Base-by-base conservation (phyloP, 2,797 vertebrate species). In the Crocidura indochinensis region DNA sequence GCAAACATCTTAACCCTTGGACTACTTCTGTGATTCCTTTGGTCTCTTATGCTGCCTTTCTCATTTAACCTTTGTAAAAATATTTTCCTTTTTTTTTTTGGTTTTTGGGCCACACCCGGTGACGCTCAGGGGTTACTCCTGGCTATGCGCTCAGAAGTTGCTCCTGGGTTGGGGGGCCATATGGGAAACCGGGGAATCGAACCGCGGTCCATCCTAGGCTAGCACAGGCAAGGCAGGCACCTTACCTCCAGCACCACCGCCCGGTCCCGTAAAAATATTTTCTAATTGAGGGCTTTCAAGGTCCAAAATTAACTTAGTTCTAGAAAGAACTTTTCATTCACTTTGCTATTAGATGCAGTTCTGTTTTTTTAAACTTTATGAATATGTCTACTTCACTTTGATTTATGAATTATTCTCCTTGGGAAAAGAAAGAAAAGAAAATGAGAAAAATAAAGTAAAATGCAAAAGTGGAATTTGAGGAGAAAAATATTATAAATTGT, bases 331-430 rank as follows among this genome's bases (percentile, higher is more conserved):
- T 85, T 91, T 88, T 76, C n/a, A 73, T 38, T 51, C 8, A 44
- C 38, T 88, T 91, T 31, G 60, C 31, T 29, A 26, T 72, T 44
- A 85, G 72, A 83, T 73, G 11, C 10, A 29, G 65, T 49, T 74
- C 38, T 38, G 38, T 38, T 38, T 38, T 38, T 38, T 38, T 38
- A 38, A 38, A n/a, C n/a, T 20, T 60, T 79, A 26, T 91, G 64
- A 94, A 80, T 68, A 31, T 73, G 26, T 80, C 49, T 44, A 53
- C 91, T 94, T 95, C 81, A 51, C 31, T 74, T 84, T 80, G 89
- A n/a, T 68, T 15, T 71, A 90, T 90, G n/a, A 94, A 71, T 74
- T 31, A 46, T 53, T 84, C 75, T 81, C 75, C 46, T 87, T 51
- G 24, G 80, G 88, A 91, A 24, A 84, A 53, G 27, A 38, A 81